Base-by-base conservation (phyloP, 2,797 vertebrate genomes). In the Sphenopsis melanotis region DNA sequence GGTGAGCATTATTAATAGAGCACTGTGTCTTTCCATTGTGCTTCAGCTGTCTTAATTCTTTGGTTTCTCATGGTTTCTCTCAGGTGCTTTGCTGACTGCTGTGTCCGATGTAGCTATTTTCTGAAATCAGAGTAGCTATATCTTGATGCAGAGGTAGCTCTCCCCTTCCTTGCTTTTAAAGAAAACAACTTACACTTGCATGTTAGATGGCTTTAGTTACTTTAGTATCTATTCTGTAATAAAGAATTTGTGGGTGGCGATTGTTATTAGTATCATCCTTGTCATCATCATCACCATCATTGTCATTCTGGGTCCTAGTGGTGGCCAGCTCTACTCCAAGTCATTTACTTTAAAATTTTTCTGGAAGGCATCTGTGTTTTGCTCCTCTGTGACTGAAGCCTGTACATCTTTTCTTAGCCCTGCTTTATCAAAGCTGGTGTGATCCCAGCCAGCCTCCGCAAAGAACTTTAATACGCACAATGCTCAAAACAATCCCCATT, bases 1-100 rank as follows among this genome's bases (percentile, higher is more conserved):
- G 87, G 94, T 88, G 37, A 96, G 50, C 39, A 49, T 95, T 96
- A 92, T 93, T 94, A 97, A 96, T 91, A 87, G 72, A 83, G 77
- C 12, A 8, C 59, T 53, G 55, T 57, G 32, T 90, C 55, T 94
- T 92, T 92, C 77, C 36, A 72, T 72, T 86, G 72, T 93, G 59
- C 59, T 85, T 90, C 86, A 81, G n/a, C 84, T 92, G 69, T 89
- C 84, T 91, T 83, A 91, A 75, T 95, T 85, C 78, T 85, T 72
- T 76, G 59, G 57, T 69, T 92, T 87, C 79, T 84, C 46, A 65
- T 16, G 1, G 68, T 83, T 70, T 78, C 57, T 70, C 65, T 70
- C 42, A 56, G 42, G 26, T 87, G n/a, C 53, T 83, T 92, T 71
- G 44, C 66, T 13, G 17, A 52, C 78, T 90, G 49, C 93, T 90